Base-by-base conservation (phyloP, 2,113 vertebrate genomes). In the Lipophrys pholis region DNA sequence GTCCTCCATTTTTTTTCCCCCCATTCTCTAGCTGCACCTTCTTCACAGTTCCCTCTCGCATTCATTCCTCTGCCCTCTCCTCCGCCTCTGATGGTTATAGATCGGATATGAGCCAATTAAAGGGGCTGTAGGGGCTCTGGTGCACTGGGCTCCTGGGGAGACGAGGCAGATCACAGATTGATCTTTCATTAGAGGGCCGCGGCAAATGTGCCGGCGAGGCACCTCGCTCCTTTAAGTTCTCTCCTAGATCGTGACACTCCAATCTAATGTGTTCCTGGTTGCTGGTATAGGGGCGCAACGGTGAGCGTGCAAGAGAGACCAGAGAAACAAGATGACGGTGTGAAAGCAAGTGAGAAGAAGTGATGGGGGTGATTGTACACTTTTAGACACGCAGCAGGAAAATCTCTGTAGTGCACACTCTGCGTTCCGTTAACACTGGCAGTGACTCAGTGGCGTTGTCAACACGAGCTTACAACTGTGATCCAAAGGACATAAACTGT, bases 31-130 rank as follows among this genome's bases (percentile, higher is more conserved):
- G 45, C 53, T 12, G 10, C 54, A 61, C 39, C 57, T 79, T 38
- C 46, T 58, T 73, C 57, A 85, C 48, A 53, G 40, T 71, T 75
- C 64, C 21, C 59, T 64, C 65, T 81, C 71, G 46, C 57, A 54
- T 73, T 75, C 52, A 61, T 69, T 79, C 52, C 68, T 67, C 48
- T 39, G 63, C 76, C 67, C 45, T 69, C 69, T 77, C 63, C 59
- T 83, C 75, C 69, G 65, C 56, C 66, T 48, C 74, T 78, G 83
- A 91, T 73, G 77, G 87, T 80, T 90, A 93, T 89, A 82, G 90
- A 93, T 92, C 73, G 80, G 90, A 90, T 90, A 86, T 69, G 21
- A 76, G 83, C 83, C 88, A 90, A 90, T 92, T 93, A 91, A 86
- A 81, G 60, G 76, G 78, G 62, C 39, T 48, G 83, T 49, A 45